Evolutionary conservation across 2,888 invertebrate genomes (phyloP), one percentile per base, ranked within the genome.

Genomic region (Neoaliturus tenellus): DNA sequence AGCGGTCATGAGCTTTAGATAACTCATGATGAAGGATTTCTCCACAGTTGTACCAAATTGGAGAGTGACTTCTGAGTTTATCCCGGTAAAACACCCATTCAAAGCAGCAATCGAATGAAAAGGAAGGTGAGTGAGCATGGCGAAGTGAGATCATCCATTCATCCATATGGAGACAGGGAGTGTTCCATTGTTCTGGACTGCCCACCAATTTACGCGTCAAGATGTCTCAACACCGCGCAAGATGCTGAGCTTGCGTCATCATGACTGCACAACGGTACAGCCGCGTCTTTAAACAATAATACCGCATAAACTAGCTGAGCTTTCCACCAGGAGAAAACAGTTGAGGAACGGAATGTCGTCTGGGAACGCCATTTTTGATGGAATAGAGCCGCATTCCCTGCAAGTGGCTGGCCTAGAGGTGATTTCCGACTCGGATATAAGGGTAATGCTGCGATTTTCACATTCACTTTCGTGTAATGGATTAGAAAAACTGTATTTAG

Each of bases 101-200:
- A 23, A 23, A 3, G 55, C 48, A 5, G 62, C 62, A 62, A 62
- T 28, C 31, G 62, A 31, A 62, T 62, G 62, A 62, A 62, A 62
- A 62, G 62, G 62, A 62, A 62, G 31, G 62, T 62, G 62, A 62
- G 62, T 62, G 62, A 28, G 62, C 62, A 20, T 0, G 25, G 28
- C 4, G 23, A 25, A 14, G 62, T 55, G 55, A 55, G 62, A 62
- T 62, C 62, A 62, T 31, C 62, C 62, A 62, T 62, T 62, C 62
- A 62, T 62, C 62, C 62, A 62, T 62, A 62, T 62, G 62, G 62
- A 62, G 28, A 28, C 14, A 20, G 62, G 62, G 62, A 62, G 62
- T 62, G 62, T 55, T 4, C 62, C 31, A 62, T 62, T 62, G 62
- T 62, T 62, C 55, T 23, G 48, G 20, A 23, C 55, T 55, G 55